Evolutionary conservation across 1,140 invertebrate species (phyloP).

Genomic region (Tetragonula clypearis): DNA sequence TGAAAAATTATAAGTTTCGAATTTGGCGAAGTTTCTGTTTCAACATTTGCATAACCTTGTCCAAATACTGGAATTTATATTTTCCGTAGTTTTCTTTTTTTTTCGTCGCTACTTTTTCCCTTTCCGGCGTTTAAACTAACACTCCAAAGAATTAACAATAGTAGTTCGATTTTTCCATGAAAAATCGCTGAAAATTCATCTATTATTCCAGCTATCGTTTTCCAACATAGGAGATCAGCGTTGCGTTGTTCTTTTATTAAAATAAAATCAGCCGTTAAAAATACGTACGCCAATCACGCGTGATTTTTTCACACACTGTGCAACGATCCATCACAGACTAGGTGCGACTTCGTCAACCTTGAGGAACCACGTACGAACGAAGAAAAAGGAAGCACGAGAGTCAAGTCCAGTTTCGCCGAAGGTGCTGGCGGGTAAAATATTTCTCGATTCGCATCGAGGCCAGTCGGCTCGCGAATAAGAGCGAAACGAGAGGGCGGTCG

Average conservation of each 20-base stretch:
- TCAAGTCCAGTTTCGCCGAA: not conserved
- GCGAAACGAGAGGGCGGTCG: constrained; percentile 1
- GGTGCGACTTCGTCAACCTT: too few relatives aligned
- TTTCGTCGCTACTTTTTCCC: not conserved
- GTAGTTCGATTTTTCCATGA: not conserved
- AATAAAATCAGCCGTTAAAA: not conserved
- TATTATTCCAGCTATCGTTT: too few relatives aligned
- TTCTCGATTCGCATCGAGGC: not conserved
- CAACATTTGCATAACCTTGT: not conserved
- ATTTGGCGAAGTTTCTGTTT: too few relatives aligned
- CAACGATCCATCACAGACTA: not conserved
- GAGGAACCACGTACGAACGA: too few relatives aligned
- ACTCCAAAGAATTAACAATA: not conserved
- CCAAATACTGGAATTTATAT: not conserved
- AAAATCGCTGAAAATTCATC: not conserved
- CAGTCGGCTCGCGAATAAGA: constrained; percentile 9
- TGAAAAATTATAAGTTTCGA: not conserved
- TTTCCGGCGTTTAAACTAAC: not conserved
- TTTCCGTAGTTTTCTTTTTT: not conserved
- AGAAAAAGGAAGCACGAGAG: not conserved
- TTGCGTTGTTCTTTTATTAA: too few relatives aligned
- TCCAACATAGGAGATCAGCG: too few relatives aligned
- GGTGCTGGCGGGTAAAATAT: not conserved
- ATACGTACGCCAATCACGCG: too few relatives aligned
- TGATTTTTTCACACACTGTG: too few relatives aligned